A percentile compares a stretch with the other conserved stretches of the same genome.
Conservation (phyloP, 1,140 invertebrate genomes). For the Drosophila equinoxialis region DNA sequence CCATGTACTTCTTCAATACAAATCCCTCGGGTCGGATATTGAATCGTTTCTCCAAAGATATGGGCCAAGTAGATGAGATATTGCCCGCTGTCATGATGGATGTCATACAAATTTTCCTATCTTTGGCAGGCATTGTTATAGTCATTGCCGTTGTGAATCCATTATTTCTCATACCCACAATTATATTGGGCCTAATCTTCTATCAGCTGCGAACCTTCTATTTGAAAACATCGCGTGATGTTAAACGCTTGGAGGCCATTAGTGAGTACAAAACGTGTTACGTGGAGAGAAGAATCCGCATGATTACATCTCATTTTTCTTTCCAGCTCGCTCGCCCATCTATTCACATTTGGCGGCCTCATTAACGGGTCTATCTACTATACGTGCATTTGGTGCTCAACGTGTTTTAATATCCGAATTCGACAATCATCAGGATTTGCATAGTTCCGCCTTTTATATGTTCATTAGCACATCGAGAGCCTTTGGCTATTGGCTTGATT, state of each 20-base stretch:
- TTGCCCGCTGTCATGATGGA: slow-evolving; percentile 91
- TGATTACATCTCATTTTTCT: neutral
- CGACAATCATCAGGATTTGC: slow-evolving; percentile 90
- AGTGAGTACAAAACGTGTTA: slow-evolving; percentile 86
- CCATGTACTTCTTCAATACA: slow-evolving; percentile 92
- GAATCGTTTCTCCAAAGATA: slow-evolving; percentile 93
- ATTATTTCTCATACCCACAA: slow-evolving; percentile 89
- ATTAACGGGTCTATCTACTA: slow-evolving; percentile 94
- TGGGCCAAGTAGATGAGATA: slow-evolving; percentile 93
- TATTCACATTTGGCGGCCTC: slow-evolving; percentile 95
- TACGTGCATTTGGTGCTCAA: slow-evolving; percentile 92
- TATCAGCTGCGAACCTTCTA: slow-evolving; percentile 91
- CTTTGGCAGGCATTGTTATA: slow-evolving; percentile 89
- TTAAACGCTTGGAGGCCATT: slow-evolving; percentile 94
- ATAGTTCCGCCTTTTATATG: slow-evolving; percentile 87
- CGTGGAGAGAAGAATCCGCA: neutral
- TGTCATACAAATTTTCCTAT: slow-evolving; percentile 89
- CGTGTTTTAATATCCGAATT: slow-evolving; percentile 91
- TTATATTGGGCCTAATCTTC: slow-evolving; percentile 89
- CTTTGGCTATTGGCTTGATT: slow-evolving; percentile 91
- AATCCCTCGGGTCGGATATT: slow-evolving; percentile 90
- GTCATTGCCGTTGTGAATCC: slow-evolving; percentile 91
- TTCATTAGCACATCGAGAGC: slow-evolving; percentile 87
- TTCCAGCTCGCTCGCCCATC: slow-evolving; percentile 90
- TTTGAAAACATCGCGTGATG: slow-evolving; percentile 90